Evolutionary conservation across 2,797 vertebrate species (phyloP).

Genomic region (Enteromius unitaeniatus): DNA sequence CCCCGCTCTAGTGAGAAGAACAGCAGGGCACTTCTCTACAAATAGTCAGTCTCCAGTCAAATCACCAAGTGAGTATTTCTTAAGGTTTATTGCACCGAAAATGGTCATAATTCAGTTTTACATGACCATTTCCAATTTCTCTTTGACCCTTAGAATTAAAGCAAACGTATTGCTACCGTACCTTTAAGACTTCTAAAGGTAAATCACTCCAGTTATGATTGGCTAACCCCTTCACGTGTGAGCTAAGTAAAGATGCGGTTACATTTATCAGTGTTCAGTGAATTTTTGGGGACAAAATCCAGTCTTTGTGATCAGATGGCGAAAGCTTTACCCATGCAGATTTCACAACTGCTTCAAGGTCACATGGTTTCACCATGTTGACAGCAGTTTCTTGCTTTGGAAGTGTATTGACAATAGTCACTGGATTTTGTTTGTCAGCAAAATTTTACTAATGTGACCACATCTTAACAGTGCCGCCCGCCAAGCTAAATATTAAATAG

Average conservation of each 20-base stretch:
- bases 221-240: slow-evolving; percentile 14
- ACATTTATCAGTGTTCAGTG: not conserved
- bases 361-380: not conserved
- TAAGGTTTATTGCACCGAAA: not conserved
- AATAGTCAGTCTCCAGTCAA: slow-evolving; percentile 87
- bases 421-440: not conserved
- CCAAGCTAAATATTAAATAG: not conserved
- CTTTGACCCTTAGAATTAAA: slow-evolving; percentile 22
- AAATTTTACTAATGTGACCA: not conserved
- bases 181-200: slow-evolving; percentile 13
- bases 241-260: not conserved
- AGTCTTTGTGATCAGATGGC: not conserved
- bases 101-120: not conserved
- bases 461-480: not conserved
- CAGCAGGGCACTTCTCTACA: slow-evolving; percentile 83
- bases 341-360: not conserved
- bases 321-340: not conserved
- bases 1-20: slow-evolving; percentile 83
- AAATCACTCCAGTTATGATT: not conserved
- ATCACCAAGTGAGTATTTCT: slow-evolving; percentile 87
- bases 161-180: not conserved
- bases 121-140: not conserved
- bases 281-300: not conserved
- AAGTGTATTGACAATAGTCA: not conserved
- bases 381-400: not conserved